Evolutionary conservation across 2,888 invertebrate species (phyloP), one percentile per base, ranked within the genome.

Genomic region (Dilophus febrilis): DNA sequence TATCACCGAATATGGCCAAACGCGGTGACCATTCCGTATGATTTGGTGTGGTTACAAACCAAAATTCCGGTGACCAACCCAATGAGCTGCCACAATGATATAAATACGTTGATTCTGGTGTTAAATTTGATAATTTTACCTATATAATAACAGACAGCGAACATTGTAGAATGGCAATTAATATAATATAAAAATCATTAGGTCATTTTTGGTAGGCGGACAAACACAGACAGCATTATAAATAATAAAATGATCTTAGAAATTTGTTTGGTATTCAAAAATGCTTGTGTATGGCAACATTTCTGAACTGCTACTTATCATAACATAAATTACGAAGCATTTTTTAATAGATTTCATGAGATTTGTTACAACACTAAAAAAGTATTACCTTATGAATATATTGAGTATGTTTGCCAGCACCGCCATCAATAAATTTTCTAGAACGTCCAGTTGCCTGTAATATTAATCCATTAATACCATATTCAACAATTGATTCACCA

Each of bases 1-100:
- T 77, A 58, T 95, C 95, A 0, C 95, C 95, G 55, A 77, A 94
- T 49, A 95, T 73, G 19, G 84, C 92, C 31, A 92, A 65, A 14
- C 71, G 69, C 0, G 90, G 85, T 14, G 74, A 68, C 88, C 88
- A 91, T 46, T 75, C 55, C 18, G 67, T 66, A 12, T 71, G 70
- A 2, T 62, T 59, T 1, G 81, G 81, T 1, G 74, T 66, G 0
- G 88, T 84, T 49, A 64, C 70, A 61, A 94, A 86, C 54, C 68
- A 73, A 60, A 81, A 91, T 50, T 71, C 48, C 28, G 74, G 68
- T 0, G 91, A 91, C 90, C 90, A 91, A 1, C 87, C 88, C 43
- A 68, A 57, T 10, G 64, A 54, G 44, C 86, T 84, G 12, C 88
- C 88, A 50, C 77, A 82, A 51, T 84, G 83, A 58, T 88, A 88